phyloP scores from a whole-genome alignment of 2,888 invertebrate species.

The Drosophila trichaetosa region DNA sequence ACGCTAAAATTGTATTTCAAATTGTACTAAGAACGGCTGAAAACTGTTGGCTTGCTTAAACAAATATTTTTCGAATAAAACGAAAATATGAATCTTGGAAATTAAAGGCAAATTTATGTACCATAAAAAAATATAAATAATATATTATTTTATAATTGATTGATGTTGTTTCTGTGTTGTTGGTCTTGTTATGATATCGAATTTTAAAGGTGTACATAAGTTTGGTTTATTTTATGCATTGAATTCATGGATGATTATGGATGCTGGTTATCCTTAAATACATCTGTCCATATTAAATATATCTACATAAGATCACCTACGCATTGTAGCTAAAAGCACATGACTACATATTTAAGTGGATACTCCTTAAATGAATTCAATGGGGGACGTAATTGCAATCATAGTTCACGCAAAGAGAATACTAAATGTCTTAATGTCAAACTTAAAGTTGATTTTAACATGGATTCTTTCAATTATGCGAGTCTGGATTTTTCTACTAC shows the following conservation, averaged over 20 bases:
- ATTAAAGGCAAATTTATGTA: background rate
- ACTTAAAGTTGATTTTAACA: conserved; percentile 25
- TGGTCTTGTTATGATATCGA: background rate
- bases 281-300: background rate
- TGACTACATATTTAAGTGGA: background rate
- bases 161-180: background rate
- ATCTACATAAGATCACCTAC: background rate
- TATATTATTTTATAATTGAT: background rate
- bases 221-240: background rate
- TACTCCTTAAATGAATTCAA: background rate
- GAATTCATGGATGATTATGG: background rate
- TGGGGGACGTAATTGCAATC: background rate
- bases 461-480: conserved; percentile 17
- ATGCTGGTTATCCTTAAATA: background rate
- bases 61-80: background rate
- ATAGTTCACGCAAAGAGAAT: background rate
- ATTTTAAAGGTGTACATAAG: rapidly evolving
- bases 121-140: background rate
- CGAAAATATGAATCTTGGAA: background rate
- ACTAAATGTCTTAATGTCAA: conserved; percentile 3
- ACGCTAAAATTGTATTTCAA: background rate
- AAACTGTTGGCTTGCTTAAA: background rate
- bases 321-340: background rate
- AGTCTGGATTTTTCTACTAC: background rate
- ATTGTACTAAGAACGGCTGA: background rate